Evolutionary conservation across 2,797 vertebrate species (phyloP).

Genomic region (Sternarchorhynchus goeldii): DNA sequence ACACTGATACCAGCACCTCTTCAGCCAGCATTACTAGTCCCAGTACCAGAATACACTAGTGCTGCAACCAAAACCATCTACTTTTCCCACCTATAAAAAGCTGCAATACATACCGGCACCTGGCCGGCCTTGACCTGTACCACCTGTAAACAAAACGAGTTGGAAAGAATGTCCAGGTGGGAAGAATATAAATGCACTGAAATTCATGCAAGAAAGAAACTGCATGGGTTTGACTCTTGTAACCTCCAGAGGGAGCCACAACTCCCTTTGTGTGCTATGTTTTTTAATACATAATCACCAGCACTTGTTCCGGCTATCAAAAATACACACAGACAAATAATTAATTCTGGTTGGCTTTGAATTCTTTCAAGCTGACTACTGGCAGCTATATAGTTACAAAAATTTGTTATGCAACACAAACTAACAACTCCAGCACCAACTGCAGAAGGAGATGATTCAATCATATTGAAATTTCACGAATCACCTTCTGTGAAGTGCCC

Average conservation of each 20-base stretch:
- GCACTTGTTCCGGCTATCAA: conserved; percentile 52
- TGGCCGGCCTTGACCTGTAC: too few relatives aligned
- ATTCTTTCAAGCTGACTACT: too few relatives aligned
- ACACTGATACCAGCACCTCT: too few relatives aligned
- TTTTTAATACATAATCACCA: conserved; percentile 47
- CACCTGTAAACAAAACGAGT: too few relatives aligned
- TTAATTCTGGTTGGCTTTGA: background rate
- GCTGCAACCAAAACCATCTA: conserved; percentile 28
- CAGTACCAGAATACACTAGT: conserved; percentile 25
- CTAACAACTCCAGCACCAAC: conserved; percentile 48
- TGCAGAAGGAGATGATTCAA: conserved; percentile 49
- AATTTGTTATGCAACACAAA: background rate
- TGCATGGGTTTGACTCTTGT: conserved; percentile 12
- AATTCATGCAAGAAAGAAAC: background rate
- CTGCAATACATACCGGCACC: too few relatives aligned
- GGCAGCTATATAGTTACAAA: background rate
- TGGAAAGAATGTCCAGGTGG: background rate
- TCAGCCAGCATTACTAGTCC: background rate
- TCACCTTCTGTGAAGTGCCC: background rate
- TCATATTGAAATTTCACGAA: background rate
- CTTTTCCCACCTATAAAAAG: too few relatives aligned
- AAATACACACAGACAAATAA: conserved; percentile 22
- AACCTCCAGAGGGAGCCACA: conserved; percentile 58
- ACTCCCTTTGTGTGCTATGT: background rate
- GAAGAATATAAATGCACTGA: background rate